A percentile compares a stretch with the other conserved stretches of the same genome.
Evolutionary conservation across 2,113 vertebrate genomes (phyloP).

Genomic region (Ranitomeya imitator): DNA sequence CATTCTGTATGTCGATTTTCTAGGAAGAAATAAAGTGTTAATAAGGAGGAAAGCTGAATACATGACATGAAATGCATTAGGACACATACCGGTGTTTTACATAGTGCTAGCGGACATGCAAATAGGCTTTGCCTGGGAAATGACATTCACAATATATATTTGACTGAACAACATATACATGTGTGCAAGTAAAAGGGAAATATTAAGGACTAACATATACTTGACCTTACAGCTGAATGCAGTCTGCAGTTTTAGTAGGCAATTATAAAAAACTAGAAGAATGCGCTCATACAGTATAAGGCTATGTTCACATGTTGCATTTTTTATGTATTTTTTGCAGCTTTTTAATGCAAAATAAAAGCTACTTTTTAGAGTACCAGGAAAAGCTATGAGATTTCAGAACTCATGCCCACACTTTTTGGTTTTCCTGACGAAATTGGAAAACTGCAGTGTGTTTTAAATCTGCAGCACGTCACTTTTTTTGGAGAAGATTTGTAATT

Average conservation of each 20-base stretch:
- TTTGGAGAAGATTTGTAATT: too few species aligned
- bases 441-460: too few species aligned
- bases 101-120: neutral
- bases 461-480: too few species aligned
- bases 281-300: neutral
- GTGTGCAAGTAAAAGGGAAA: neutral
- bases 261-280: neutral
- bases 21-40: slow-evolving; percentile 62
- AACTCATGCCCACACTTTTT: too few species aligned
- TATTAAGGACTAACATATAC: neutral
- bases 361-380: too few species aligned
- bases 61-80: neutral
- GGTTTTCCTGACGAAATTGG: too few species aligned
- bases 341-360: too few species aligned
- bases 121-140: neutral
- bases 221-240: neutral
- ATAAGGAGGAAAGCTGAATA: neutral
- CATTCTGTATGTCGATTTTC: slow-evolving; percentile 90
- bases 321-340: too few species aligned
- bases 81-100: neutral
- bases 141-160: neutral
- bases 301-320: too few species aligned
- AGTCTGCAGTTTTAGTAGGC: neutral
- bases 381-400: too few species aligned
- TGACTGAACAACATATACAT: neutral